Percentiles rank a stretch among this genome's conserved stretches.
phyloP scores from a whole-genome alignment of 2,113 vertebrate species.

The Chinchilla lanigera region DNA sequence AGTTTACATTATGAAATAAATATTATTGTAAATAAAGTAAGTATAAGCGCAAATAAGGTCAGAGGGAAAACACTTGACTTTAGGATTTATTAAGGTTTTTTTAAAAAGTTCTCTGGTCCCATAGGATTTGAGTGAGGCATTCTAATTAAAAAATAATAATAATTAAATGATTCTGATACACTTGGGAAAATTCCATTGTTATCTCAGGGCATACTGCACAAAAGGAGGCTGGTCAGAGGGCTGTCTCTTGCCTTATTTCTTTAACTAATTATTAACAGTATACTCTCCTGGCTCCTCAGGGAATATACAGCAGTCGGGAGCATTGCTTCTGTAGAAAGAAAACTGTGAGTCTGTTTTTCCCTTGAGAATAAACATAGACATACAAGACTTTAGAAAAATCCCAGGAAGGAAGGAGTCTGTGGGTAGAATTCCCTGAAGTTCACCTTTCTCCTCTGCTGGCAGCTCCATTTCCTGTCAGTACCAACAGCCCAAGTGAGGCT shows the following conservation, averaged over 20 bases:
- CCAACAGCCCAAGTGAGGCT: background rate
- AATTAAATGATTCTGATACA: constrained; percentile 48
- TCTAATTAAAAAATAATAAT: constrained; percentile 57
- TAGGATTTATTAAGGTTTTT: constrained; percentile 9
- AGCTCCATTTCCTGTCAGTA: background rate
- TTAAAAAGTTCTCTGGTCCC: background rate
- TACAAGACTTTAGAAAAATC: constrained; percentile 40
- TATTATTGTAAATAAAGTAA: constrained; percentile 13
- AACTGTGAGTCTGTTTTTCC: constrained; percentile 59
- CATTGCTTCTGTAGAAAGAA: constrained; percentile 19
- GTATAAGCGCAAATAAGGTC: constrained; percentile 21
- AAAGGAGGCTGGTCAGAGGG: background rate
- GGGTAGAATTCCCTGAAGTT: background rate
- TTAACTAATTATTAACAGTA: constrained; percentile 66
- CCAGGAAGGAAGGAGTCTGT: background rate
- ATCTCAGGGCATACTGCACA: fast-evolving
- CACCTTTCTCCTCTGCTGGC: background rate
- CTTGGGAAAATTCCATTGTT: constrained; percentile 42
- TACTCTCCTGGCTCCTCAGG: background rate
- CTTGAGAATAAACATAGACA: constrained; percentile 67
- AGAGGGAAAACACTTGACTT: background rate
- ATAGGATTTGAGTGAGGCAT: background rate
- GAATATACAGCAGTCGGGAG: background rate
- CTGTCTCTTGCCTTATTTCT: constrained; percentile 51
- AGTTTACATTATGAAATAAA: constrained; percentile 55